A percentile compares a stretch with the other conserved stretches of the same genome.
Conservation (phyloP, 2,113 vertebrate species). For the Solenodon paradoxus region DNA sequence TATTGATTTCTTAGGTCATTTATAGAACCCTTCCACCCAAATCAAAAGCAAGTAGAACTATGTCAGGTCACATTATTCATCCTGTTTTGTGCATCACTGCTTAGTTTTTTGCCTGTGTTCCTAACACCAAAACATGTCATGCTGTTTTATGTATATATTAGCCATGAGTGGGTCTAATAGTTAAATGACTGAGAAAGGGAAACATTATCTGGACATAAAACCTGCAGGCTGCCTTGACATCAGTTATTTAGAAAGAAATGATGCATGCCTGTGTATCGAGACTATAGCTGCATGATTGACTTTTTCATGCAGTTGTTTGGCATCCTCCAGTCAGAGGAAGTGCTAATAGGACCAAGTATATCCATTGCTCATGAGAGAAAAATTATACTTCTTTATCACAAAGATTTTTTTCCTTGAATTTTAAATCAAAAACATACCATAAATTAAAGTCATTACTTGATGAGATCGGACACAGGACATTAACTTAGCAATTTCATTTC, state of each 20-base stretch:
- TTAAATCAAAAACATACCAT: not conserved
- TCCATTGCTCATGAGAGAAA: not conserved
- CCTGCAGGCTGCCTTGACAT: not conserved
- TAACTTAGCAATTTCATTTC: conserved; percentile 1
- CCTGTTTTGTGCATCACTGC: not conserved
- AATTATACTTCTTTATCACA: not conserved
- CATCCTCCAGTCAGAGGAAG: not conserved
- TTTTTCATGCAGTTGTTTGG: not conserved
- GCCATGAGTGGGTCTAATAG: not conserved
- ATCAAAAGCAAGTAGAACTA: conserved; percentile 3
- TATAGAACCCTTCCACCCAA: not conserved
- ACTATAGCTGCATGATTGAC: not conserved
- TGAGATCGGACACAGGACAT: not conserved
- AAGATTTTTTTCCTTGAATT: not conserved
- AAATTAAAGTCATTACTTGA: not conserved
- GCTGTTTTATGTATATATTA: not conserved
- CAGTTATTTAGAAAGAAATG: not conserved
- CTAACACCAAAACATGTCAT: not conserved
- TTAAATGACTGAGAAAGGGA: not conserved
- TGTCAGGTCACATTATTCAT: not conserved
- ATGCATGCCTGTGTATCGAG: not conserved
- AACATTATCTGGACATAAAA: not conserved
- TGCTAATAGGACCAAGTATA: not conserved
- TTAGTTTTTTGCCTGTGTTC: not conserved
- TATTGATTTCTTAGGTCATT: not conserved